Base-by-base conservation (phyloP, 2,888 invertebrate genomes). In the Xiphydria camelus region DNA sequence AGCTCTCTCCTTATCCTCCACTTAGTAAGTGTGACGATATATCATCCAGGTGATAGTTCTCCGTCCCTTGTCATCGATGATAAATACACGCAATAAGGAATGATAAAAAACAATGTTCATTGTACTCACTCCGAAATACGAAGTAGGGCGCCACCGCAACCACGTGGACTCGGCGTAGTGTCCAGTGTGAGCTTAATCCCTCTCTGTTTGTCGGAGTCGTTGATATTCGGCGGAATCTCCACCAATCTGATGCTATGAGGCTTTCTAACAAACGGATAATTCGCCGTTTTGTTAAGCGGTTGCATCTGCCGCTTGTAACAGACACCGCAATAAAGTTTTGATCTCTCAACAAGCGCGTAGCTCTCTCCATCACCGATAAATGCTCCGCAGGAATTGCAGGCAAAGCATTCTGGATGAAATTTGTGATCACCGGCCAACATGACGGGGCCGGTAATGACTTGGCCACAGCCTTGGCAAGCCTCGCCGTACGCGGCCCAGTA, bases 391-490 rank as follows among this genome's bases (percentile, higher is more conserved):
- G 84, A 83, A 35, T 81, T 81, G 73, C 95, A 96, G 64, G 89
- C 86, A 77, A 95, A 95, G 78, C 95, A 95, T 80, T 95, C 95
- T 32, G 94, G 94, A 78, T 96, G 95, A 79, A 94, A 95, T 75
- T 92, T 91, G 78, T 94, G 94, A 68, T 91, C 91, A 20, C 94
- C 95, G 15, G 94, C 94, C 51, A 93, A 86, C 94, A 95, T 94
- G 54, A 94, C 91, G 18, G 94, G 94, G 0, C 94, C 94, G 1
- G 91, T 89, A 61, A 86, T 86, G 52, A 91, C 85, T 80, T 90
- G 86, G 46, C 85, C 83, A 76, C 94, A 95, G 66, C 91, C 88
- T 67, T 94, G 93, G 67, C 94, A 95, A 41, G 87, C 85, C 76
- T 93, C 91, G 1, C 93, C 93, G 72, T 88, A 94, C 44, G 88